A percentile compares a stretch with the other conserved stretches of the same genome.
phyloP scores from a whole-genome alignment of 2,888 invertebrate genomes.

The Limnephilus rhombicus region DNA sequence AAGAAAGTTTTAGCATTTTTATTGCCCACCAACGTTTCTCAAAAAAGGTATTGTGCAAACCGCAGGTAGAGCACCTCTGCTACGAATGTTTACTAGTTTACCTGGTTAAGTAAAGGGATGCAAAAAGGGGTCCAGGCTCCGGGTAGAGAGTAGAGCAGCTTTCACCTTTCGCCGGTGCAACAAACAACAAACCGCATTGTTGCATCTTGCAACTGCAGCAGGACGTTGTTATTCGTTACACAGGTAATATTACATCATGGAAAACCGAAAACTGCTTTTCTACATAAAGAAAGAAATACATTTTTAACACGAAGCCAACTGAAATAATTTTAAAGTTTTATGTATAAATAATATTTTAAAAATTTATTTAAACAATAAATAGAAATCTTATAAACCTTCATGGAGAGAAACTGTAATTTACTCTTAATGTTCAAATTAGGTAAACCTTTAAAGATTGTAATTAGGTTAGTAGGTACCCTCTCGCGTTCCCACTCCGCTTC shows the following conservation, averaged over 20 bases:
- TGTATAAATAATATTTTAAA: too few relatives aligned
- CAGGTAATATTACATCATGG: background rate
- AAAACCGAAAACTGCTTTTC: background rate
- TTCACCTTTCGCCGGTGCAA: conserved; percentile 56
- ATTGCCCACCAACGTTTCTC: too few relatives aligned
- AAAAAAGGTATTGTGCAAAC: too few relatives aligned
- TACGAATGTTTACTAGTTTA: conserved; percentile 22
- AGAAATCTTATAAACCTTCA: too few relatives aligned
- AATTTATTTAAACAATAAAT: too few relatives aligned
- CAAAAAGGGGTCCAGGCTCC: conserved; percentile 27
- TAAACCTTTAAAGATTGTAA: too few relatives aligned
- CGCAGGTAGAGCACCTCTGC: background rate
- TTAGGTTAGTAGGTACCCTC: too few relatives aligned
- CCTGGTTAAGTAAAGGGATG: conserved; percentile 32
- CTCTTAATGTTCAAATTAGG: too few relatives aligned
- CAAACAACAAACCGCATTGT: conserved; percentile 7
- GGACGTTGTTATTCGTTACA: background rate
- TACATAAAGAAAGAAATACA: background rate
- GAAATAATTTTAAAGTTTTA: too few relatives aligned
- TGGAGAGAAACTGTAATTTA: too few relatives aligned
- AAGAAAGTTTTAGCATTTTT: background rate
- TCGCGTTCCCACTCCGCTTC: too few relatives aligned
- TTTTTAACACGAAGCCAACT: background rate
- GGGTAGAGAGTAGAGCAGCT: conserved; percentile 30
- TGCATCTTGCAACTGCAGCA: conserved; percentile 20